Base-by-base conservation (phyloP, 2,888 invertebrate genomes). In the Hirtodrosophila confusa region DNA sequence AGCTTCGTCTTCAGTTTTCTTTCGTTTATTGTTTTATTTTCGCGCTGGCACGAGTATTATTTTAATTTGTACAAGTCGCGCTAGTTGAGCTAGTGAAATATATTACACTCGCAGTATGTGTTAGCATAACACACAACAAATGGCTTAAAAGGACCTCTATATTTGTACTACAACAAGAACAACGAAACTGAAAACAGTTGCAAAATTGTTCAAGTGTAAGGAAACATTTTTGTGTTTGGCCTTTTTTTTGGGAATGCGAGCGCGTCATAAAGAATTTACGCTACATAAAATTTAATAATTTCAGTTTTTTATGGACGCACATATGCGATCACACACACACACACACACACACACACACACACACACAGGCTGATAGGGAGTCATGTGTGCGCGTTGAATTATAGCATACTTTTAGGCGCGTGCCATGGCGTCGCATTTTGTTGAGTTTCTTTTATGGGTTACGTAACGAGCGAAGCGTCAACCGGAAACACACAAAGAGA, bases 241-340 rank as follows among this genome's bases (percentile, higher is more conserved):
- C 17, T 37, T 39, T 55, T 54, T 63, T 50, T 43, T 51, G 23
- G 17, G 49, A 5, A 27, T 27, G 61, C 37, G 51, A 23, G 40
- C 50, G 69, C 62, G 47, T 77, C 88, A 84, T 84, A 88, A 85
- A 85, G 85, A 87, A 88, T 84, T 90, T 88, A 90, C 90, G 90
- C 89, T 90, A 89, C 90, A 89, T 89, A 89, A 89, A 89, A 89
- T 89, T 89, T 89, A 79, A 89, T 87, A 89, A 88, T 89, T 88
- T 86, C 80, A 88, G 84, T 80, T 84, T 73, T 84, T 86, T 84
- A 83, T 75, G 70, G 50, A 51, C 58, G 57, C 70, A 66, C 64
- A 64, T 62, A 66, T 76, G 62, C 53, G 70, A 43, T 43, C n/a
- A n/a, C n/a, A 68, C 53, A 61, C 36, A 50, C 44, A 51, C 58